Base-by-base conservation (phyloP, 2,888 invertebrate genomes). In the Macrosoma leucophasiata region DNA sequence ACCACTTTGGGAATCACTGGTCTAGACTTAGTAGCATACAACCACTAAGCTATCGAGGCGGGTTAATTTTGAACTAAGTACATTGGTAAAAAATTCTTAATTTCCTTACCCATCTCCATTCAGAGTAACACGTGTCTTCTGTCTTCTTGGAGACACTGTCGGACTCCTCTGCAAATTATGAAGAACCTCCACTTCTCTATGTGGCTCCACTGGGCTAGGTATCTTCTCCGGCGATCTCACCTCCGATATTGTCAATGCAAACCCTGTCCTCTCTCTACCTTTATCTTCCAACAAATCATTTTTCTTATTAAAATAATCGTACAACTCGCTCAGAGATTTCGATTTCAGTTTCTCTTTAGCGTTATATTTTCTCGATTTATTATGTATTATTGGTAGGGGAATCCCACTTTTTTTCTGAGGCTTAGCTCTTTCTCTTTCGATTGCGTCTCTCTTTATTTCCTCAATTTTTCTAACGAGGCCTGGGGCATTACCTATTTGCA, bases 141-240 rank as follows among this genome's bases (percentile, higher is more conserved):
- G 72, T 21, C 78, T 62, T n/a, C 84, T 71, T 0, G 88, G 88
- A 1, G 88, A 88, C 3, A 76, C 61, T 0, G 58, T 69, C 0
- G 90, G 90, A 65, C 90, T 90, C 30, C 90, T 69, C 43, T 90
- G 89, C 27, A 91, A 66, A 54, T 91, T 91, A 52, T 91, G 90
- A 17, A 91, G 67, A 5, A 91, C 87, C 58, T 91, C 90, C 14
- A 91, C 87, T 62, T 88, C 86, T 44, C 88, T 87, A 47, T 91
- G 91, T 10, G 68, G 65, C 28, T 85, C 85, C 10, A 84, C 84
- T 3, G 87, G 86, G 57, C 87, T 81, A 0, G 73, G 71, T 2
- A 72, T 58, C 41, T 72, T 79, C 31, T 82, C 77, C 3, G 81
- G 73, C 26, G 76, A 69, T 4, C 61, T 58, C 17, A 67, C 68